Evolutionary conservation across 2,888 invertebrate species (phyloP).

Genomic region (Dryomyza anilis): DNA sequence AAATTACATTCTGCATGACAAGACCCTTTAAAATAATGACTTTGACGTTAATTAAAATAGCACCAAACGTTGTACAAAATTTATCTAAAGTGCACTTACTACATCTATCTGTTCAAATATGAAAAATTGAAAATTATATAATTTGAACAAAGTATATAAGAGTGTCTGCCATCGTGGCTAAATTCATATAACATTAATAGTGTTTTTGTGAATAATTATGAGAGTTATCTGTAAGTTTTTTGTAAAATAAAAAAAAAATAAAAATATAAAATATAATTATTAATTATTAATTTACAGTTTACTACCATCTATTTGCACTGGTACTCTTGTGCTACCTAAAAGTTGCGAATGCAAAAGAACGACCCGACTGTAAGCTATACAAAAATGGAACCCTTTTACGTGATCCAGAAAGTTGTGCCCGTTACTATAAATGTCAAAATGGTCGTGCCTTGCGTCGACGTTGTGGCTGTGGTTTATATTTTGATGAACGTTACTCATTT

Average conservation of each 20-base stretch:
- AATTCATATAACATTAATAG: too few relatives aligned
- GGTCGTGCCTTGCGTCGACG: slow-evolving; percentile 6
- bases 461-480: slow-evolving; percentile 16
- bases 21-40: too few relatives aligned
- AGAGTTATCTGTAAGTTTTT: background rate
- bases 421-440: slow-evolving; percentile 13
- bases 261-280: background rate
- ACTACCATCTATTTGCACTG: background rate
- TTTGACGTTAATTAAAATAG: too few relatives aligned
- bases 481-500: slow-evolving; percentile 14
- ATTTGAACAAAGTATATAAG: too few relatives aligned
- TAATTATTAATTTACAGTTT: background rate
- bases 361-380: slow-evolving; percentile 19
- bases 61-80: too few relatives aligned
- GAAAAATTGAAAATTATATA: too few relatives aligned
- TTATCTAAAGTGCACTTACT: too few relatives aligned
- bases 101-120: too few relatives aligned
- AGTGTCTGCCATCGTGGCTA: too few relatives aligned
- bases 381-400: slow-evolving; percentile 7
- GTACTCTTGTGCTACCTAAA: background rate
- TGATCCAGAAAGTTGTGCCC: slow-evolving; percentile 15
- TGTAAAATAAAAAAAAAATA: background rate
- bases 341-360: too few relatives aligned
- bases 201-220: too few relatives aligned
- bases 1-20: too few relatives aligned